Conservation (phyloP, 2,113 vertebrate genomes). For the Mus pahari region DNA sequence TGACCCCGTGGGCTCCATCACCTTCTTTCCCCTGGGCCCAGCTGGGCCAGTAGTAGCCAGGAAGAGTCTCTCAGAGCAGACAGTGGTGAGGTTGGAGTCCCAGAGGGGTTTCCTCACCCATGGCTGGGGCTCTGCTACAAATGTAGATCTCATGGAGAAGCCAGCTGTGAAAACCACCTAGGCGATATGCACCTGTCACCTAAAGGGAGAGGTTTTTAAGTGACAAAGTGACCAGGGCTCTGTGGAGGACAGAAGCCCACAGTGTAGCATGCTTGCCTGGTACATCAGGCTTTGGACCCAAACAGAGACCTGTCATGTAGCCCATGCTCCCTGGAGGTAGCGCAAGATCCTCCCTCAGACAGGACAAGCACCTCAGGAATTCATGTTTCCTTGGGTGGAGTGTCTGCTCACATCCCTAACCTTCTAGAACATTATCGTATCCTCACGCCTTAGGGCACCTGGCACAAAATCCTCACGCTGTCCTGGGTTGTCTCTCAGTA, state of each 20-base stretch:
- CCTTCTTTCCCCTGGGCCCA: not conserved
- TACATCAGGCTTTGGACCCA: too few relatives aligned
- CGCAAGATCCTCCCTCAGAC: not conserved
- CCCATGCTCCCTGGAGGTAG: too few relatives aligned
- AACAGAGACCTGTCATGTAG: too few relatives aligned
- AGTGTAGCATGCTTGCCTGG: too few relatives aligned
- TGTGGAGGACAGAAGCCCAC: not conserved
- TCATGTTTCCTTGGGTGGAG: too few relatives aligned
- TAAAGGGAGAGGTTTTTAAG: too few relatives aligned
- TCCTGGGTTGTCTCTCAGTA: not conserved
- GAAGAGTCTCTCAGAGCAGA: not conserved
- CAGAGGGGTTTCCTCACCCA: not conserved
- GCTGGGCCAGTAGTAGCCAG: not conserved
- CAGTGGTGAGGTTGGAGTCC: not conserved
- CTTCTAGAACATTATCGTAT: not conserved
- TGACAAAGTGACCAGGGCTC: not conserved
- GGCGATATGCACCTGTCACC: fast-evolving
- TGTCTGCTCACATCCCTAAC: too few relatives aligned
- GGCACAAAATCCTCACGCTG: fast-evolving
- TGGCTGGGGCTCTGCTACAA: not conserved
- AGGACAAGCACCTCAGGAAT: not conserved
- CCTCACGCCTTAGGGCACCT: not conserved
- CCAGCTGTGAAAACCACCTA: not conserved
- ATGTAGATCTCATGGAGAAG: too few relatives aligned
- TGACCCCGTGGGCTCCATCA: not conserved